Conservation (phyloP, 2,888 invertebrate species). For the Amiota communis region DNA sequence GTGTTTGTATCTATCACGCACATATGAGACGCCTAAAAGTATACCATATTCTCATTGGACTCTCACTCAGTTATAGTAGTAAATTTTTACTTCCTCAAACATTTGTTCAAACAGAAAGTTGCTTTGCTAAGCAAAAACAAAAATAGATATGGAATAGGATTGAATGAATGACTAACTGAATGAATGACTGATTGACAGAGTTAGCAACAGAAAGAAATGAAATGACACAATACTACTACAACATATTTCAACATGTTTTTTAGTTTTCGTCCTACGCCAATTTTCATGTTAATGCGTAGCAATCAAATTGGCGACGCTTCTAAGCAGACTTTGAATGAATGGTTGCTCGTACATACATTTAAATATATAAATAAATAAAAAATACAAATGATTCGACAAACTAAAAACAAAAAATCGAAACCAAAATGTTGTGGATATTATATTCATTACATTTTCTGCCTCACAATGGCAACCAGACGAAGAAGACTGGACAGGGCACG, state of each 20-base stretch:
- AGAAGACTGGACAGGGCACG: too few relatives aligned
- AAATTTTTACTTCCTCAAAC: too few relatives aligned
- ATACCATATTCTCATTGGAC: too few relatives aligned
- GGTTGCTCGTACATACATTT: too few relatives aligned
- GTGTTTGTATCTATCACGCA: neutral
- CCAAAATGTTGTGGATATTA: too few relatives aligned
- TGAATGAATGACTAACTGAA: neutral
- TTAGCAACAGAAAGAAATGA: neutral
- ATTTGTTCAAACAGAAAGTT: too few relatives aligned
- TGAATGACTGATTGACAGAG: neutral
- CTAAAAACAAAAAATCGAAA: neutral
- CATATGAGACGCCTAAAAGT: too few relatives aligned
- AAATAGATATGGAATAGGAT: neutral
- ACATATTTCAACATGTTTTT: too few relatives aligned
- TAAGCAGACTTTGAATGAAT: conserved; percentile 6
- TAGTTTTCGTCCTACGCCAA: neutral
- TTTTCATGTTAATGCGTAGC: conserved; percentile 21
- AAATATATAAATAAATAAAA: neutral
- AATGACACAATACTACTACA: neutral
- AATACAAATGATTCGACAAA: neutral
- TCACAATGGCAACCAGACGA: too few relatives aligned
- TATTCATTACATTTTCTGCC: too few relatives aligned
- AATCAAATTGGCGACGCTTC: conserved; percentile 7
- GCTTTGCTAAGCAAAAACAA: neutral
- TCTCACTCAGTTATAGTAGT: too few relatives aligned